These are phyloP conservation scores for Nebria ingens DNA, from an alignment of 1,140 invertebrate genomes.

Conservation along the genomic window DNA sequence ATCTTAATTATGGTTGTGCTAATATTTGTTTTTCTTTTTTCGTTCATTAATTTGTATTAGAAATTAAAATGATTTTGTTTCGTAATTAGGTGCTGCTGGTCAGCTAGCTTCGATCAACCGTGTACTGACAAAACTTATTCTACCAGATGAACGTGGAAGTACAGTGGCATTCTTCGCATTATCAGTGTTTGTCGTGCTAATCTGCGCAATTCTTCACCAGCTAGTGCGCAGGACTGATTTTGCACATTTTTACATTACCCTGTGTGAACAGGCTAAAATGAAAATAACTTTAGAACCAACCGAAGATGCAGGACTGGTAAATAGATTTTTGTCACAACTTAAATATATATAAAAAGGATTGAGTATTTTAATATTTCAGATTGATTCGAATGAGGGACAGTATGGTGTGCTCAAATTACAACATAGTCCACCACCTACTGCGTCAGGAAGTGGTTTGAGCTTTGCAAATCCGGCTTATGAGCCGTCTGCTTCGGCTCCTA, in stretches of 20 bases:
- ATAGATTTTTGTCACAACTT: slow-evolving; percentile 22
- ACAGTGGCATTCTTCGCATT: slow-evolving; percentile 77
- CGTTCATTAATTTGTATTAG: background rate
- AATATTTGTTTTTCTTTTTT: too few relatives aligned
- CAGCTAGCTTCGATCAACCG: slow-evolving; percentile 74
- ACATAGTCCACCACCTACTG: slow-evolving; percentile 34
- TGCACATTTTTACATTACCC: slow-evolving; percentile 68
- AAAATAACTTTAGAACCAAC: slow-evolving; percentile 64
- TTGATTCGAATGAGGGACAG: slow-evolving; percentile 43
- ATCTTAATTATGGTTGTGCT: too few relatives aligned
- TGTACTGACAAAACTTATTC: slow-evolving; percentile 68
- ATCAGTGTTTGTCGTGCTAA: slow-evolving; percentile 60
- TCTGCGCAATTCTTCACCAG: slow-evolving; percentile 67
- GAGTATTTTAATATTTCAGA: slow-evolving; percentile 28
- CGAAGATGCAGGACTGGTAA: slow-evolving; percentile 68
- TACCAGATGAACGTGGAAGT: slow-evolving; percentile 61
- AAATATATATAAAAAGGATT: too few relatives aligned
- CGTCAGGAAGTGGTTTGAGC: slow-evolving; percentile 44
- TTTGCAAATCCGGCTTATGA: slow-evolving; percentile 76
- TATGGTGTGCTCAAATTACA: slow-evolving; percentile 51
- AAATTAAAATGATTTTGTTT: background rate
- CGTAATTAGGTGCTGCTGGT: slow-evolving; percentile 61
- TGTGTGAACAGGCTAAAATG: slow-evolving; percentile 59
- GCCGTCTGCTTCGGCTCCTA: slow-evolving; percentile 48
- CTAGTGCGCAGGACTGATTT: slow-evolving; percentile 67